These are phyloP conservation scores for Aphaenogaster rudis DNA, from an alignment of 1,140 invertebrate species.

Conservation along the genomic window DNA sequence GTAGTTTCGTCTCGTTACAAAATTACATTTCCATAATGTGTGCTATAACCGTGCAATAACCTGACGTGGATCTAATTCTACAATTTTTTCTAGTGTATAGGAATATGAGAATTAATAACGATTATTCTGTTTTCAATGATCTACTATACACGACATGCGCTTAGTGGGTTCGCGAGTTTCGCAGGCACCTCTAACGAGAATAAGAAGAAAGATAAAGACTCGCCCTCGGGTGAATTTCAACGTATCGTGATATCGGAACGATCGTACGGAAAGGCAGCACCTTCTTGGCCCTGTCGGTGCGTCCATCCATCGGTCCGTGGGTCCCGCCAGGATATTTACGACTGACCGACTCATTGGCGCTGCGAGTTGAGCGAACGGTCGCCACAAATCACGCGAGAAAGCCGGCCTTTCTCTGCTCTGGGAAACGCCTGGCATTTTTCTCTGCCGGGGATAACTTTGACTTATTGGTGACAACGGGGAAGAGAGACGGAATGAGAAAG, in stretches of 20 bases:
- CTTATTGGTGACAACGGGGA: constrained; percentile 85
- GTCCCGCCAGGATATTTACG: constrained; percentile 85
- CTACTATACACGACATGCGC: not conserved
- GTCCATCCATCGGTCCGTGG: constrained; percentile 78
- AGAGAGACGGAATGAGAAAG: constrained; percentile 68
- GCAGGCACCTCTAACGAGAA: not conserved
- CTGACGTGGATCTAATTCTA: not conserved
- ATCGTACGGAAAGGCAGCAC: constrained; percentile 62
- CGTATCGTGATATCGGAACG: constrained; percentile 45
- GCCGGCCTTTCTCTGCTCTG: constrained; percentile 85
- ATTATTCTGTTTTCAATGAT: not conserved
- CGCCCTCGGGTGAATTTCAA: constrained; percentile 1
- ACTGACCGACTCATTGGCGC: constrained; percentile 87
- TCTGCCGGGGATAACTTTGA: constrained; percentile 86
- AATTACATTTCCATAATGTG: not conserved
- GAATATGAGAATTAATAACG: not conserved
- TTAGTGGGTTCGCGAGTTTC: not conserved
- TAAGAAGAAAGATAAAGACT: not conserved
- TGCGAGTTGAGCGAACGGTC: constrained; percentile 85
- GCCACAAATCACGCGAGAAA: constrained; percentile 87
- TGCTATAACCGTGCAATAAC: not conserved
- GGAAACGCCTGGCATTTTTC: constrained; percentile 87
- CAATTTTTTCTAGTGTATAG: not conserved
- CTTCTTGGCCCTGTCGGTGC: constrained; percentile 53
- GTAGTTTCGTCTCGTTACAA: not conserved